Percentiles rank a stretch among this genome's conserved stretches.
These are phyloP conservation scores for Saccostrea cuccullata DNA, from an alignment of 1,140 invertebrate species.

Conservation along the genomic window DNA sequence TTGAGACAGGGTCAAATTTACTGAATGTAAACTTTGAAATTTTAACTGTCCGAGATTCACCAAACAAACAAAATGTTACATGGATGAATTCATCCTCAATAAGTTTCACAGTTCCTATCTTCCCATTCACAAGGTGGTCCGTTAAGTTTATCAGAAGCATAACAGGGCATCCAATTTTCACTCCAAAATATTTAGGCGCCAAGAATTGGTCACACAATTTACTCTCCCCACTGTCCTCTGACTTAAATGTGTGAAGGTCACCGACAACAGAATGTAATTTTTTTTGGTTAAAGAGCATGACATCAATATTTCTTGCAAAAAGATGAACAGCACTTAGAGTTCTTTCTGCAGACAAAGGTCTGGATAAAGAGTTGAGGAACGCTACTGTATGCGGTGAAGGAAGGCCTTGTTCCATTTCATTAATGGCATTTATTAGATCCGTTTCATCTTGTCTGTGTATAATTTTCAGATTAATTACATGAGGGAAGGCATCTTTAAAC, in stretches of 20 bases:
- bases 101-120: conserved; percentile 17
- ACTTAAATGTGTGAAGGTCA: not conserved
- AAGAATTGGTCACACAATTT: not conserved
- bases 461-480: conserved; percentile 31
- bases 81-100: not conserved
- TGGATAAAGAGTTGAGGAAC: conserved; percentile 13
- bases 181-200: conserved; percentile 46
- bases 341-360: not conserved
- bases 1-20: conserved; percentile 48
- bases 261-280: conserved; percentile 2
- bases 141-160: conserved; percentile 47
- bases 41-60: not conserved
- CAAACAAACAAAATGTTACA: conserved; percentile 40
- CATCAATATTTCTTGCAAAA: conserved; percentile 49
- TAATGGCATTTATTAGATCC: conserved; percentile 14
- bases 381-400: not conserved
- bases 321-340: not conserved
- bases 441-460: conserved; percentile 41
- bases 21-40: conserved; percentile 37
- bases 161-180: conserved; percentile 48
- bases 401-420: conserved; percentile 37
- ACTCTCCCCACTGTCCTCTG: conserved; percentile 38
- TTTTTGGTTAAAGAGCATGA: conserved; percentile 30
- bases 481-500: conserved; percentile 33
- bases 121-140: conserved; percentile 49